Conservation (phyloP, 2,113 vertebrate species). For the Neotoma lepida region DNA sequence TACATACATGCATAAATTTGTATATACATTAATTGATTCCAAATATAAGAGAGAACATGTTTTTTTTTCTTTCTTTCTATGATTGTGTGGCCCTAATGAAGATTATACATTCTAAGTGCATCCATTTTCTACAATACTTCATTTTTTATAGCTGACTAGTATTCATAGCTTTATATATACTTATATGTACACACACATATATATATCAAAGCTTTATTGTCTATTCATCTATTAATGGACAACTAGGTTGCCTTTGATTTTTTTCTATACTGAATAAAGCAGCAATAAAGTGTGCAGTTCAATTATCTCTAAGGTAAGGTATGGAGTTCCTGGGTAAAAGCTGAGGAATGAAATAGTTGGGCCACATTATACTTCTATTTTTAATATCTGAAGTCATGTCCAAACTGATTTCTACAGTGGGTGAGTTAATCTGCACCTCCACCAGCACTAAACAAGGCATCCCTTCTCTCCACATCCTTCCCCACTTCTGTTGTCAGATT, state of each 20-base stretch:
- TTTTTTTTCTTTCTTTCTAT: background rate
- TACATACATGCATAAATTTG: background rate
- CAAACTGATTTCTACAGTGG: background rate
- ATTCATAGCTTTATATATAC: background rate
- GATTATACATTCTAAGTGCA: background rate
- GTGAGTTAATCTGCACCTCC: background rate
- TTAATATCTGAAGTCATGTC: background rate
- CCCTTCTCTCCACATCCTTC: background rate
- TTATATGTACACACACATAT: background rate
- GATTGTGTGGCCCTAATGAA: background rate
- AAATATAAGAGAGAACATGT: background rate
- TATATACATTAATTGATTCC: background rate
- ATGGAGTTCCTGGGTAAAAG: background rate
- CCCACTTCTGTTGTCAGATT: background rate
- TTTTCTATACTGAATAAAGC: background rate
- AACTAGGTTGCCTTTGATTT: background rate
- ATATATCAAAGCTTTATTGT: background rate
- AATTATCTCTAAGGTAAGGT: background rate
- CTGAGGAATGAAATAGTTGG: background rate
- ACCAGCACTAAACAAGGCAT: background rate
- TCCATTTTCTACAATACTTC: background rate
- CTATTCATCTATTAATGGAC: background rate
- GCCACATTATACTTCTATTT: background rate
- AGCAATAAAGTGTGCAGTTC: background rate
- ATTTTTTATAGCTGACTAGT: background rate